These are phyloP conservation scores for Proisotoma minuta DNA, from an alignment of 2,888 invertebrate species.

Conservation along the genomic window DNA sequence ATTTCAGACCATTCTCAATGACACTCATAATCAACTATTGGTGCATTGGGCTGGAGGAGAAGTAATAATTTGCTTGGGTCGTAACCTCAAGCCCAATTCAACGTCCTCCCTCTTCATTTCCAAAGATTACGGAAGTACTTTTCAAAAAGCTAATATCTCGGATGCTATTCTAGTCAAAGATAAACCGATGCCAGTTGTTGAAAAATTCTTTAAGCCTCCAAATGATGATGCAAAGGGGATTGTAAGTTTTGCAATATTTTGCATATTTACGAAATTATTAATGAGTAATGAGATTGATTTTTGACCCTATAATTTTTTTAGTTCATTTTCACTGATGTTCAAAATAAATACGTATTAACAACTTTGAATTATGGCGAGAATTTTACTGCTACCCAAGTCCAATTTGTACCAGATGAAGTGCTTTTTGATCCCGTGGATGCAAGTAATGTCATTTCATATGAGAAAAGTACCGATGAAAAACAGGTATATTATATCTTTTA, in stretches of 20 bases:
- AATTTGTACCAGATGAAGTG: conserved; percentile 73
- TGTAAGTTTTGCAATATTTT: too few species aligned
- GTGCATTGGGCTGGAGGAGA: conserved; percentile 90
- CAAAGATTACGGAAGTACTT: conserved; percentile 77
- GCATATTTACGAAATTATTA: too few species aligned
- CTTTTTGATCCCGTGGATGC: conserved; percentile 69
- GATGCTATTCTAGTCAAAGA: conserved; percentile 61
- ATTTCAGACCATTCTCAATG: conserved; percentile 70
- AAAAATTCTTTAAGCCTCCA: conserved; percentile 80
- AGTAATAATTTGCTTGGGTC: conserved; percentile 78
- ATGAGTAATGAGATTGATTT: too few species aligned
- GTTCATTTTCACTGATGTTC: conserved; percentile 68
- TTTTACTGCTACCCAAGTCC: conserved; percentile 61
- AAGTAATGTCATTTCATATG: conserved; percentile 66
- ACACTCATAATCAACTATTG: conserved; percentile 81
- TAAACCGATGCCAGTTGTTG: conserved; percentile 64
- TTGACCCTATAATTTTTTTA: too few species aligned
- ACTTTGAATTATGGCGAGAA: conserved; percentile 68
- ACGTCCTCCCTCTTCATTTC: conserved; percentile 79
- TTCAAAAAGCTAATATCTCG: conserved; percentile 62
- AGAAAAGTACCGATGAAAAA: conserved; percentile 64
- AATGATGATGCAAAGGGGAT: conserved; percentile 62
- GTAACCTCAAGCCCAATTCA: conserved; percentile 56
- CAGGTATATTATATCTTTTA: too few species aligned
- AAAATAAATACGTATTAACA: conserved; percentile 69